Evolutionary conservation across 2,888 invertebrate species (phyloP).

Genomic region (Amblyjoppa fuscipennis): DNA sequence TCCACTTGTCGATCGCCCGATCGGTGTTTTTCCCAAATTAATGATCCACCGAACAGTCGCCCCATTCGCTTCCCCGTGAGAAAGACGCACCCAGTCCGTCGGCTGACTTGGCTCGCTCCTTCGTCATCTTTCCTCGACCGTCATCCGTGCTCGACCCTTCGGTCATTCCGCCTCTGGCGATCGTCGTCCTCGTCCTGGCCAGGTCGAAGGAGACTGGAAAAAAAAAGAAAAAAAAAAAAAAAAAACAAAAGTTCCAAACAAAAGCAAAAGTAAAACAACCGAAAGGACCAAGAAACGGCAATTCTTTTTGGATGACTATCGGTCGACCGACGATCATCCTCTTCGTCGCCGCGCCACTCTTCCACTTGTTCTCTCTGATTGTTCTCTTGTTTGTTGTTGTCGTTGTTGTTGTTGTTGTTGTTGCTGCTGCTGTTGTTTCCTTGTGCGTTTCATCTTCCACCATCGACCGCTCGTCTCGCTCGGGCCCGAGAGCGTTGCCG

Average conservation of each 20-base stretch:
- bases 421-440: too few relatives aligned
- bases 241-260: neutral
- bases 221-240: conserved; percentile 14
- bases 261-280: conserved; percentile 35
- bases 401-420: too few relatives aligned
- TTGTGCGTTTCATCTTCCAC: neutral
- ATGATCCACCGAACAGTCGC: too few relatives aligned
- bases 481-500: conserved; percentile 41
- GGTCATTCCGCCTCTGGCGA: conserved; percentile 75
- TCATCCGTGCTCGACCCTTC: conserved; percentile 59
- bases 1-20: too few relatives aligned
- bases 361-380: too few relatives aligned
- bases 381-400: too few relatives aligned
- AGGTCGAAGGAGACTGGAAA: conserved; percentile 1
- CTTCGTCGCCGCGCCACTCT: too few relatives aligned
- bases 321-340: conserved; percentile 68
- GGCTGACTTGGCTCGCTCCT: neutral
- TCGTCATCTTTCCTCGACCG: conserved; percentile 33
- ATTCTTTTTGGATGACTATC: conserved; percentile 61
- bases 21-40: too few relatives aligned
- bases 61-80: too few relatives aligned
- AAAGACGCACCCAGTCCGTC: neutral
- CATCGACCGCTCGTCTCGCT: neutral
- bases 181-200: conserved; percentile 64
- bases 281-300: conserved; percentile 24